Percentiles rank a stretch among this genome's conserved stretches.
phyloP scores from a whole-genome alignment of 2,888 invertebrate genomes.

The Apeira syringaria region DNA sequence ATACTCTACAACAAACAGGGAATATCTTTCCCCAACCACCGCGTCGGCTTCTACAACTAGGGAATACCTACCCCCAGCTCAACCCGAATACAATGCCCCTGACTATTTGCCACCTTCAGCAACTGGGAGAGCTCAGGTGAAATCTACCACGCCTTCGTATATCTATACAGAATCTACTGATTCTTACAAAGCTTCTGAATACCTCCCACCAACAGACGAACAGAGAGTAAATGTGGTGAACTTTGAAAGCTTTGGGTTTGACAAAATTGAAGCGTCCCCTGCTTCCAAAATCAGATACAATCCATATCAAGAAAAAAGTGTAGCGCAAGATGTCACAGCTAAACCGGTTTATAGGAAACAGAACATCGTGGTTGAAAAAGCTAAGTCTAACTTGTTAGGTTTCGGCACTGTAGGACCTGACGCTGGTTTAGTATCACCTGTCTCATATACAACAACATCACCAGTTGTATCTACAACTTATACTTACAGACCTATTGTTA shows the following conservation, averaged over 20 bases:
- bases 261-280: constrained; percentile 41
- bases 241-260: constrained; percentile 54
- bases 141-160: constrained; percentile 53
- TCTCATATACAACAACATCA: constrained; percentile 59
- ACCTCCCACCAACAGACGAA: constrained; percentile 55
- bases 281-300: constrained; percentile 51
- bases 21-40: constrained; percentile 42
- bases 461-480: constrained; percentile 53
- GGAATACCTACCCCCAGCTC: constrained; percentile 27
- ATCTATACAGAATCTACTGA: constrained; percentile 52
- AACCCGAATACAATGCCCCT: constrained; percentile 41
- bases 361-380: constrained; percentile 69
- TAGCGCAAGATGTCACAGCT: constrained; percentile 39
- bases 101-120: constrained; percentile 47
- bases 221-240: constrained; percentile 41
- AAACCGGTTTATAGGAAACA: constrained; percentile 58
- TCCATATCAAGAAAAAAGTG: constrained; percentile 52
- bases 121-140: constrained; percentile 45
- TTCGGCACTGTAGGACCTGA: constrained; percentile 75
- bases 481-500: constrained; percentile 49
- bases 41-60: constrained; percentile 28
- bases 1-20: constrained; percentile 51
- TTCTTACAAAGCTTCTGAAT: constrained; percentile 56
- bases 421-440: constrained; percentile 65
- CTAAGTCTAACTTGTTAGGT: constrained; percentile 70